phyloP scores from a whole-genome alignment of 2,797 vertebrate genomes.

The Crax fasciolata region DNA sequence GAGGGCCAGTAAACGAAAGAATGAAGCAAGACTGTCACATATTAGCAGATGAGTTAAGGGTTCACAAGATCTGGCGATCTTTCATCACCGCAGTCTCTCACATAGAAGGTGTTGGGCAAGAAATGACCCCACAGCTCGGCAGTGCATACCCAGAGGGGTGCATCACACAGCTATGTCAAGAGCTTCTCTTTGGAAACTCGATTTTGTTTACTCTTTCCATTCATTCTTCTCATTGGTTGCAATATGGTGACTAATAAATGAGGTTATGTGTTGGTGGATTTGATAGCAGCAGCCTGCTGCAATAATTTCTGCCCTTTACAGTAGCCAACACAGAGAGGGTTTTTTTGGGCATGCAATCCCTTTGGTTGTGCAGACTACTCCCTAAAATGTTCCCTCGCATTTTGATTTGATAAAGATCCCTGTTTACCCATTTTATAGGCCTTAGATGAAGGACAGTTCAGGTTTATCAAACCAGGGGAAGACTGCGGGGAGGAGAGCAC shows the following conservation, averaged over 20 bases:
- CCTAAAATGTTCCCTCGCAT: neutral
- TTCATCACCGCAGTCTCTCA: neutral
- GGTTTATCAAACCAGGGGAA: fast-evolving
- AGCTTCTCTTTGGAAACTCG: neutral
- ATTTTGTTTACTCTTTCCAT: slow-evolving; percentile 9
- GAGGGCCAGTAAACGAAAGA: neutral
- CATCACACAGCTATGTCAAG: neutral
- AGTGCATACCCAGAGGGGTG: neutral
- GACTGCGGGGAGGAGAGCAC: neutral
- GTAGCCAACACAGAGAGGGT: neutral
- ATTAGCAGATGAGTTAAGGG: neutral
- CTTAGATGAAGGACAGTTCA: neutral
- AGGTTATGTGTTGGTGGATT: neutral
- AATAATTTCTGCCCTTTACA: neutral
- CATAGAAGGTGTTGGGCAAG: neutral
- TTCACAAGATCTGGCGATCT: neutral
- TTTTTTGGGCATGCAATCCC: neutral
- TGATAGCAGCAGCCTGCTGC: neutral
- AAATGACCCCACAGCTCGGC: neutral
- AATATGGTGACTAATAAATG: slow-evolving; percentile 14
- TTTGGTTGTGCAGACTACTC: neutral
- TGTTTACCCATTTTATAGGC: neutral
- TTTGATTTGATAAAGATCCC: neutral
- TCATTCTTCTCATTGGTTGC: neutral
- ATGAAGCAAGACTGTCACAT: neutral